Base-by-base conservation (phyloP, 92 coral and sea anemone genomes). In the Scolanthus callimorphus region DNA sequence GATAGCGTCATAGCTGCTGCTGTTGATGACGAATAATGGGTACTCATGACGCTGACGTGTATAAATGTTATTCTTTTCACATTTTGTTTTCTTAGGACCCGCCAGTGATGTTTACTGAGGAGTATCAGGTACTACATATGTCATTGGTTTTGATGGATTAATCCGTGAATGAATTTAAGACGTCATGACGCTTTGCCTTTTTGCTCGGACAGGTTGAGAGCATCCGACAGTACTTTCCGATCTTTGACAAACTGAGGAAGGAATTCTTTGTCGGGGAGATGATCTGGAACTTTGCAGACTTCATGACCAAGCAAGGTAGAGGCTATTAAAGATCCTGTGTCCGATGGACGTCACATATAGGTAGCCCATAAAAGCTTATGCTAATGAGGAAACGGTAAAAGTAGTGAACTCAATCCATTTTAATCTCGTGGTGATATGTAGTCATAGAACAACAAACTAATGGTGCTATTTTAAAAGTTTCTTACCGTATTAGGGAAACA, bases 251-350 rank as follows among this genome's bases (percentile, higher is more conserved):
- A 76, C 88, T 94, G 17, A 86, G 95, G 44, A 71, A 84, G 39
- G 84, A 81, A 31, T 94, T 94, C 67, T 71, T 94, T 27, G 90
- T 94, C 23, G 99, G 99, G 11, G 99, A 94, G 81, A 70, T 94
- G 85, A 89, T 94, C 50, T 94, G 99, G 99, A 94, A 94, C 64
- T 94, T 94, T 65, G 99, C 99, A 1, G 99, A 94, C 70, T 94
- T 94, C 63, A 84, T 89, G 89, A 94, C 99, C 20, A 59, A 63
- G 28, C 99, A 94, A 78, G 85, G 99, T 94, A 65, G 21, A n/a
- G n/a, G 95, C 65, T 12, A 9, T 19, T 6, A 6, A 15, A 34
- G 6, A 6, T 6, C 6, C n/a, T n/a, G n/a, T n/a, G n/a, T n/a
- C n/a, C n/a, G n/a, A n/a, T n/a, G n/a, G n/a, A n/a, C n/a, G n/a